Conservation (phyloP, 2,888 invertebrate species). For the Acleris holmiana region DNA sequence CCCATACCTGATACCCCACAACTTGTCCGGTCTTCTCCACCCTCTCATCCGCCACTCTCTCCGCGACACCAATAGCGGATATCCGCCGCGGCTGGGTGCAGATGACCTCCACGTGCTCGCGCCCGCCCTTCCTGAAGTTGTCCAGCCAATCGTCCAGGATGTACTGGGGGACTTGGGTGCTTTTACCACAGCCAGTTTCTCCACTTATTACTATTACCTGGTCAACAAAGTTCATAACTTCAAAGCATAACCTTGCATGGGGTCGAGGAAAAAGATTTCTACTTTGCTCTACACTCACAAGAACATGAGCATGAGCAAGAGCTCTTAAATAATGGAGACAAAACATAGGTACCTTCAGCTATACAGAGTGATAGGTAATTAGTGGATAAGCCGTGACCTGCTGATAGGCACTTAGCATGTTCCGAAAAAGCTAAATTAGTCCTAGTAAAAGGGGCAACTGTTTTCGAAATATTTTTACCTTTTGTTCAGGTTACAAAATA, state of each 20-base stretch:
- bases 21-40: constrained; percentile 90
- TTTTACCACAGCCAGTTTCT: constrained; percentile 94
- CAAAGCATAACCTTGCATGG: no score
- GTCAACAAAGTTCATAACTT: background rate
- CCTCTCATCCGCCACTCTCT: constrained; percentile 94
- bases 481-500: no score
- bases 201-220: constrained; percentile 90
- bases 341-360: no score
- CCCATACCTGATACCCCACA: constrained; percentile 88
- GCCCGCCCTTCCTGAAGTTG: constrained; percentile 77
- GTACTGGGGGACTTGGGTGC: constrained; percentile 97
- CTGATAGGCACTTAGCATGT: no score
- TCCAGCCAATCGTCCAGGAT: constrained; percentile 94
- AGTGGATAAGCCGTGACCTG: no score
- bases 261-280: background rate
- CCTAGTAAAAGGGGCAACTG: no score
- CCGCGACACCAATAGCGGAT: constrained; percentile 96
- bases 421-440: no score
- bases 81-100: constrained; percentile 97
- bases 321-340: no score
- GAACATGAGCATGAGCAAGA: no score
- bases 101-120: constrained; percentile 91
- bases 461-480: no score
- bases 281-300: background rate
- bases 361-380: no score